phyloP scores from a whole-genome alignment of 2,797 vertebrate species.

The Triplophysa yarkandensis region DNA sequence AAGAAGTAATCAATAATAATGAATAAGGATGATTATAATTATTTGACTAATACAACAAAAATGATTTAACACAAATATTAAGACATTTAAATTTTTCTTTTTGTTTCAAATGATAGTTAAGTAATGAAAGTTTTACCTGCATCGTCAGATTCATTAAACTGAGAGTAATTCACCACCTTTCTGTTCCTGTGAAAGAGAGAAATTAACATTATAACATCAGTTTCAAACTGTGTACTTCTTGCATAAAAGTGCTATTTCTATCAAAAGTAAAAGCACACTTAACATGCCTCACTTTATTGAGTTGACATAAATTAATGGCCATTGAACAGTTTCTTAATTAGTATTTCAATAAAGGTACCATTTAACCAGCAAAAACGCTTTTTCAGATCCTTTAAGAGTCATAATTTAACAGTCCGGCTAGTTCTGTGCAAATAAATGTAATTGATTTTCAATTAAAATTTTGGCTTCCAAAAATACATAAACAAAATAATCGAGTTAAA shows the following conservation, averaged over 20 bases:
- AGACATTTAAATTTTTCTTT: too few relatives aligned
- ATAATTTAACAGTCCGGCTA: too few relatives aligned
- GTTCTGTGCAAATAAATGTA: too few relatives aligned
- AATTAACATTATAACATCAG: background rate
- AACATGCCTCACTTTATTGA: conserved; percentile 23
- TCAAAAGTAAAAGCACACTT: conserved; percentile 22
- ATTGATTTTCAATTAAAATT: too few relatives aligned
- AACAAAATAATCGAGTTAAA: too few relatives aligned
- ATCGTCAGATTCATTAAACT: conserved; percentile 98
- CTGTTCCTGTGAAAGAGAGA: conserved; percentile 86
- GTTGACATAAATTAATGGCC: conserved; percentile 30
- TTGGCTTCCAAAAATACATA: too few relatives aligned
- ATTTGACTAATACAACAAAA: too few relatives aligned
- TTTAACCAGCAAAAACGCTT: conserved; percentile 13
- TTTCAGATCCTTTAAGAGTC: conserved; percentile 25
- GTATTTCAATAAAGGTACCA: conserved; percentile 37
- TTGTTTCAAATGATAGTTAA: background rate
- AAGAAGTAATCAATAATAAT: too few relatives aligned
- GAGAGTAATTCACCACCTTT: conserved; percentile 99
- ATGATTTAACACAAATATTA: too few relatives aligned
- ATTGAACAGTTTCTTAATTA: conserved; percentile 36
- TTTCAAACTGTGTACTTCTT: background rate
- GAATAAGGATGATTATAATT: background rate
- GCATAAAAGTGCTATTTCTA: background rate
- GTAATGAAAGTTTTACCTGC: conserved; percentile 79